Evolutionary conservation across 2,888 invertebrate species (phyloP), one percentile per base, ranked within the genome.

Genomic region (Fragum whitleyi): DNA sequence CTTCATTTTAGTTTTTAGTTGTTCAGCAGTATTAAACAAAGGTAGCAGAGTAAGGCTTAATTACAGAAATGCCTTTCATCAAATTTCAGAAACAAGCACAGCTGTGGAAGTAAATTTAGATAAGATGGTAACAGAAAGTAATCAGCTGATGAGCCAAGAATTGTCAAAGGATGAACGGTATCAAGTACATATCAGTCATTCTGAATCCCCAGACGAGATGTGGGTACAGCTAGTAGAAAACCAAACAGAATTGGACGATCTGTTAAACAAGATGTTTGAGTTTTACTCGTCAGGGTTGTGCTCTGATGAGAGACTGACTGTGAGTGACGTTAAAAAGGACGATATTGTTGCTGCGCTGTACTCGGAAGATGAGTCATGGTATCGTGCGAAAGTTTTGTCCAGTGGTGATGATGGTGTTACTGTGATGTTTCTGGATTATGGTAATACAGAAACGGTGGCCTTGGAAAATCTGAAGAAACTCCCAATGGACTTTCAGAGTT

Each of bases 371-470:
- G 90, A 88, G 36, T 86, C 88, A 2, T 93, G 93, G 93, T 92
- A 91, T 78, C 78, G 93, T 11, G 91, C 87, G 0, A 67, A 73
- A 26, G 80, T 91, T 2, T 2, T 81, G 16, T 74, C 74, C n/a
- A 73, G 61, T 28, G 62, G 81, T 9, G 69, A 81, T 28, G 79
- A 81, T 0, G 77, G 69, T 19, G 79, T 77, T 29, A 70, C 83
- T 77, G 90, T 93, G n/a, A 77, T 86, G 47, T 93, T 90, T 77
- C 86, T 94, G 9, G 94, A 94, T 77, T 92, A 92, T 87, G 94
- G 94, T 5, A 92, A 93, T 77, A 83, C 86, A 16, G 92, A 92
- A 72, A 76, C 72, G 6, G 88, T 92, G 16, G 59, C 85, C 6
- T 75, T 81, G 19, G 73, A 87, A 1, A 85, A 88, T 23, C 77